These are phyloP conservation scores for Polypedilum vanderplanki DNA, from an alignment of 1,140 invertebrate species.

Conservation along the genomic window DNA sequence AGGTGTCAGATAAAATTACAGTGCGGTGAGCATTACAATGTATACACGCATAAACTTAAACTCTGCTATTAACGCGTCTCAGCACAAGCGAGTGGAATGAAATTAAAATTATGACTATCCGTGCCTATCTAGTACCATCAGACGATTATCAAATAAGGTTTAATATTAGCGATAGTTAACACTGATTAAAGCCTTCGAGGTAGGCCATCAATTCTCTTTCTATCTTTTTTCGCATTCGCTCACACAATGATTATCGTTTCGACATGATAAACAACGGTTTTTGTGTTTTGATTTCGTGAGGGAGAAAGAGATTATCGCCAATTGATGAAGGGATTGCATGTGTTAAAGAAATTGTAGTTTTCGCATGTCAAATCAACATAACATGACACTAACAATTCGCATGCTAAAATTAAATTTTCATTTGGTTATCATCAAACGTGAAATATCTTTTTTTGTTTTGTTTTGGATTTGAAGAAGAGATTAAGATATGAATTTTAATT, in stretches of 20 bases:
- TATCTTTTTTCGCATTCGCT: too few relatives aligned
- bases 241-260: background rate
- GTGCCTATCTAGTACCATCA: background rate
- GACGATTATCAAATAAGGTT: background rate
- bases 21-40: background rate
- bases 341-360: too few relatives aligned
- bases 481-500: too few relatives aligned
- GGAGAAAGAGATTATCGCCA: too few relatives aligned
- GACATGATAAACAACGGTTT: background rate
- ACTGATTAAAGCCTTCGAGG: conserved; percentile 25
- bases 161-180: conserved; percentile 2
- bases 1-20: conserved; percentile 5
- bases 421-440: too few relatives aligned
- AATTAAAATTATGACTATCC: background rate
- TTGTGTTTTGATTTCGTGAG: too few relatives aligned
- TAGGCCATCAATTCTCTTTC: conserved; percentile 24
- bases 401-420: too few relatives aligned
- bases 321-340: too few relatives aligned
- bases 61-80: background rate
- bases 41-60: background rate
- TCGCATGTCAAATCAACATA: too few relatives aligned
- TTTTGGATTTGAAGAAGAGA: too few relatives aligned
- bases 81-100: background rate
- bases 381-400: too few relatives aligned
- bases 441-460: too few relatives aligned